Conservation (phyloP, 1,140 invertebrate species). For the Delia radicum region DNA sequence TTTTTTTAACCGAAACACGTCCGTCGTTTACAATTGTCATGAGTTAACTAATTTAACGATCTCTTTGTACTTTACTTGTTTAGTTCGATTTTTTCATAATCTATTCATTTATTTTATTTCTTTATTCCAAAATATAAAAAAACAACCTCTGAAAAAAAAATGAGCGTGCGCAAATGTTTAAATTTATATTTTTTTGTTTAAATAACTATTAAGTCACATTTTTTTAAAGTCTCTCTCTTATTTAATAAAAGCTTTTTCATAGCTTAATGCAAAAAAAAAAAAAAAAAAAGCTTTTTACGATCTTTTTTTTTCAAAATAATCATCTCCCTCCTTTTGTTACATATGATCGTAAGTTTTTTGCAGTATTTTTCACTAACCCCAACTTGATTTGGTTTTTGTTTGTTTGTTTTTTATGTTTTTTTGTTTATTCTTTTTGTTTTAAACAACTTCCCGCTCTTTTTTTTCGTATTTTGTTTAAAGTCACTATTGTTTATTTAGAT, state of each 20-base stretch:
- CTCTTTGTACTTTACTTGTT: conserved; percentile 10
- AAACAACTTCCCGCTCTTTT: not conserved
- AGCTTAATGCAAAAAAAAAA: not conserved
- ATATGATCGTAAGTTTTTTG: not conserved
- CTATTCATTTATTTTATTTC: not conserved
- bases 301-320: no score
- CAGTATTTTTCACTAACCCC: not conserved
- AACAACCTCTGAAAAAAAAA: not conserved
- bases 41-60: conserved; percentile 14
- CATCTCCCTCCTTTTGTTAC: not conserved
- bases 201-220: not conserved
- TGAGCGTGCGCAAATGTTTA: conserved; percentile 18
- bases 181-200: not conserved
- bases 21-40: conserved; percentile 19
- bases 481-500: not conserved
- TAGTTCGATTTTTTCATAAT: conserved; percentile 17
- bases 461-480: not conserved
- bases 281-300: conserved; percentile 5
- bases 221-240: not conserved
- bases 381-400: not conserved
- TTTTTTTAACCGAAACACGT: conserved; percentile 16
- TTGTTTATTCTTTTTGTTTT: not conserved
- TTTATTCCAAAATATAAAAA: not conserved
- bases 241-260: not conserved
- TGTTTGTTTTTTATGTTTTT: no score